Evolutionary conservation across 2,888 invertebrate species (phyloP).

Genomic region (Byasa hedistus): DNA sequence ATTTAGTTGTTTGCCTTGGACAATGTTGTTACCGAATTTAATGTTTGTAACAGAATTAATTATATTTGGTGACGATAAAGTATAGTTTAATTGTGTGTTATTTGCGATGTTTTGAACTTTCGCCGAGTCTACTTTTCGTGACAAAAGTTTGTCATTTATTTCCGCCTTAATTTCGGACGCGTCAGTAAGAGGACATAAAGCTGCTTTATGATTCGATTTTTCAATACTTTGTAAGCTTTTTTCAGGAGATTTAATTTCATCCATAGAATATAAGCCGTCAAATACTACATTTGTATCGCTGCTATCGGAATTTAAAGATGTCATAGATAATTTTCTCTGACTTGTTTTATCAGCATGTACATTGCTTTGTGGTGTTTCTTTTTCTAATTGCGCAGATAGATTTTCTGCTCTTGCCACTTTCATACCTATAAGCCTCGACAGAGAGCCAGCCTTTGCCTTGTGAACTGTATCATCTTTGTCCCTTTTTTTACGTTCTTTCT

Average conservation of each 20-base stretch:
- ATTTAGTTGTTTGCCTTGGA: conserved; percentile 16
- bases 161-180: neutral
- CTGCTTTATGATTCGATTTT: conserved; percentile 18
- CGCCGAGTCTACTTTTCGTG: neutral
- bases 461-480: conserved; percentile 30
- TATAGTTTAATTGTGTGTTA: neutral
- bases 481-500: conserved; percentile 40
- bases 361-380: conserved; percentile 29
- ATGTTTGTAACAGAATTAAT: neutral
- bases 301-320: conserved; percentile 46
- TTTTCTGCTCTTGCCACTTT: conserved; percentile 47
- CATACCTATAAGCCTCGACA: conserved; percentile 58
- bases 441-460: conserved; percentile 36
- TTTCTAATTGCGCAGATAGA: conserved; percentile 25
- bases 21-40: neutral
- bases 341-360: conserved; percentile 24
- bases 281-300: conserved; percentile 50
- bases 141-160: neutral
- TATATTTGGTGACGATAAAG: neutral
- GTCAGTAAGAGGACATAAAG: neutral
- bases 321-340: conserved; percentile 54
- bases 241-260: conserved; percentile 56
- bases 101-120: conserved; percentile 20
- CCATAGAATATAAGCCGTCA: conserved; percentile 62
- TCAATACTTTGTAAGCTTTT: conserved; percentile 30